Conservation (phyloP, 2,888 invertebrate species). For the Therioaphis trifolii region DNA sequence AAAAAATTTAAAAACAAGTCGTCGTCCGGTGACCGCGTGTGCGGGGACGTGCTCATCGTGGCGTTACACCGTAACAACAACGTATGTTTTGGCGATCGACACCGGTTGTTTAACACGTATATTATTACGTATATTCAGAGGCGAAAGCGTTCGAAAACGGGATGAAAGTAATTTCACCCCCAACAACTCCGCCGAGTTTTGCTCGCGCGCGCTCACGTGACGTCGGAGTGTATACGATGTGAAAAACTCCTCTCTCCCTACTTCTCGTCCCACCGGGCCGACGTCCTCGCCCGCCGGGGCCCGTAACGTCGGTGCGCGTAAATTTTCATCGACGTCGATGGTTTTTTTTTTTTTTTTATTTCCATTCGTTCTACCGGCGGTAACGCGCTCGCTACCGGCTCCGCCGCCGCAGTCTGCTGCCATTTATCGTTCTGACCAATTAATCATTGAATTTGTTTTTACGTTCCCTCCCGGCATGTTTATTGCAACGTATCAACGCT, state of each 20-base stretch:
- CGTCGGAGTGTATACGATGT: no score
- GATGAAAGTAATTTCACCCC: no score
- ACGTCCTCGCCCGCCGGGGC: no score
- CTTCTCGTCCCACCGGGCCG: no score
- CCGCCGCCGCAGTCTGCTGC: not conserved
- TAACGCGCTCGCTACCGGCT: not conserved
- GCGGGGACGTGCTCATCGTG: no score
- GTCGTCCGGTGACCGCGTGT: no score
- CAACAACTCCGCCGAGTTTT: not conserved
- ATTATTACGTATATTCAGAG: no score
- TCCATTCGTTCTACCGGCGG: not conserved
- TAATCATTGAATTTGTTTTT: conserved; percentile 24
- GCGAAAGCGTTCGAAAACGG: no score
- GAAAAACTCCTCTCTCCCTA: not conserved
- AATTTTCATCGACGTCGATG: not conserved
- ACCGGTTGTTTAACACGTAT: no score
- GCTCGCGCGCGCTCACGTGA: not conserved
- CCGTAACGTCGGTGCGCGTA: not conserved
- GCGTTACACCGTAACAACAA: no score
- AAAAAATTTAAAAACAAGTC: no score
- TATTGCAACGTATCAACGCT: conserved; percentile 11
- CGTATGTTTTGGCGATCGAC: no score
- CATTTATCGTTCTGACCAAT: conserved; percentile 16
- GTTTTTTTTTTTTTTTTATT: conserved; percentile 21
- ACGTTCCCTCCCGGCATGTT: not conserved